Evolutionary conservation across 2,888 invertebrate genomes (phyloP), one percentile per base, ranked within the genome.

Genomic region (Eristalis pertinax): DNA sequence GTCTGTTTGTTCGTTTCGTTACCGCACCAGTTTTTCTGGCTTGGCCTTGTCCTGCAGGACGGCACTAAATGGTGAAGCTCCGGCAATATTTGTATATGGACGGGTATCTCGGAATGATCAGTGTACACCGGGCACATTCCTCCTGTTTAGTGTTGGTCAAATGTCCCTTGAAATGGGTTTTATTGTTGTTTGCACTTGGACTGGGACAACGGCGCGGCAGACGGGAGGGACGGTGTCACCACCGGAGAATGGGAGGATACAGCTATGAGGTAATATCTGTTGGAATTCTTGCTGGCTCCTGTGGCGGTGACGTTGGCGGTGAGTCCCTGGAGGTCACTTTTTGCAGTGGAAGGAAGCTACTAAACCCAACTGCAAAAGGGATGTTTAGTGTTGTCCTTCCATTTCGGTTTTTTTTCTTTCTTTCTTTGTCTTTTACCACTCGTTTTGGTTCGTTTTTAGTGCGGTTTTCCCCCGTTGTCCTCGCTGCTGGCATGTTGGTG

Each of bases 111-210:
- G 29, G 63, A 73, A 63, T 76, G 79, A 87, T 87, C 79, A 65
- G 77, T 74, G 64, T 70, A 74, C 38, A 73, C 35, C 62, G 69
- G 43, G 80, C 64, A 60, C 56, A 80, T 84, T 76, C 80, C 84
- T 76, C 26, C 64, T 50, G 78, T 64, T 78, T 78, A 72, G 74
- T 74, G 60, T 62, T 78, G 70, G 82, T 78, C 74, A 74, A 82
- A 86, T 77, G 74, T 83, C 83, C 83, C 72, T 83, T 83, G 70
- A 75, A 86, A 86, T 73, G 67, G 83, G 63, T 83, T 86, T 83
- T 86, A 86, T 86, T 86, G 86, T 82, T 86, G 75, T 83, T 86
- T 83, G 86, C 67, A 75, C 83, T 79, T 74, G 70, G 78, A 67
- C 77, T 65, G 56, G 41, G 76, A 50, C 19, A n/a, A 15, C 19